These are phyloP conservation scores for Taphrorychus bicolor DNA, from an alignment of 2,888 invertebrate species.

Conservation along the genomic window DNA sequence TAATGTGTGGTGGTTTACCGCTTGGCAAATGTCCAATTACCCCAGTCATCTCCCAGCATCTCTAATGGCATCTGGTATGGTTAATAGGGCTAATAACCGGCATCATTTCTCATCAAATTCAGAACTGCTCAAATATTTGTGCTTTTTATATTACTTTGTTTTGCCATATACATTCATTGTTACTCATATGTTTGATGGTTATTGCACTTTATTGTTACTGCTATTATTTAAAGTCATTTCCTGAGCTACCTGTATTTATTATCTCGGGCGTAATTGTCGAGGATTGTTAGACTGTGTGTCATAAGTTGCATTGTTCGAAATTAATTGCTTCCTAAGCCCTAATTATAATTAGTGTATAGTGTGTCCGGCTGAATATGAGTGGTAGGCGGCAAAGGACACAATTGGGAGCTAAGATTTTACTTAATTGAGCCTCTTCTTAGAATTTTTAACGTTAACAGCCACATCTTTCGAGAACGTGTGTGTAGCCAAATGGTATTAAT, in stretches of 20 bases:
- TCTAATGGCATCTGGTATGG: slow-evolving; percentile 7
- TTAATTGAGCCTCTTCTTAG: too few relatives aligned
- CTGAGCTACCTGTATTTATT: background rate
- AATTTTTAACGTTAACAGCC: too few relatives aligned
- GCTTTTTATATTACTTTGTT: background rate
- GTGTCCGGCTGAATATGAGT: background rate
- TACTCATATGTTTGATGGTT: background rate
- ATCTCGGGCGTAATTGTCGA: too few relatives aligned
- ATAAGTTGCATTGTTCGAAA: background rate
- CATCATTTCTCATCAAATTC: background rate
- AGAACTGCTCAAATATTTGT: background rate
- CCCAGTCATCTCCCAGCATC: too few relatives aligned
- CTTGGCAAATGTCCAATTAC: slow-evolving; percentile 2
- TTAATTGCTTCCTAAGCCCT: background rate
- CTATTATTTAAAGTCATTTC: background rate
- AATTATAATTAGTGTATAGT: background rate
- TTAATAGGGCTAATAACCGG: background rate
- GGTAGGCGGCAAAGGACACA: background rate
- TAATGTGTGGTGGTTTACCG: background rate
- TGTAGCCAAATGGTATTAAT: too few relatives aligned
- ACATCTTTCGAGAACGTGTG: too few relatives aligned
- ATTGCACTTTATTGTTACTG: background rate
- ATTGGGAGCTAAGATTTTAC: background rate
- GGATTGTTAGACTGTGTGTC: background rate
- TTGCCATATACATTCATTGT: background rate